phyloP scores from a whole-genome alignment of 2,888 invertebrate species.

The Drosophila algonquin region DNA sequence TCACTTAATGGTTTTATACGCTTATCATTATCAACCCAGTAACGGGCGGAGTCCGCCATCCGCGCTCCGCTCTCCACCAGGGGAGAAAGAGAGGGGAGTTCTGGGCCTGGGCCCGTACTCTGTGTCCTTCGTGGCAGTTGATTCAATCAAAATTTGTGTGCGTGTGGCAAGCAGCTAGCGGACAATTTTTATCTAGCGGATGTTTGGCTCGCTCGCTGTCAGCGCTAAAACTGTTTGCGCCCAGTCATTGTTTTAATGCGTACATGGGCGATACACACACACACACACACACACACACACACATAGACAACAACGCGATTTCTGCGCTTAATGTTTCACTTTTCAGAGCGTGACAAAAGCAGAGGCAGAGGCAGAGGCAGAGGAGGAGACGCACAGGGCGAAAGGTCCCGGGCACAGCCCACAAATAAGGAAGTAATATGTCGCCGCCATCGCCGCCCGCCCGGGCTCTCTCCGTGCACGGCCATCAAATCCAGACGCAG shows the following conservation, averaged over 20 bases:
- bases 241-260: slow-evolving; percentile 77
- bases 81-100: background rate
- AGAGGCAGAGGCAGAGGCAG: background rate
- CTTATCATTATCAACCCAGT: slow-evolving; percentile 77
- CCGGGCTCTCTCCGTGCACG: slow-evolving; percentile 8
- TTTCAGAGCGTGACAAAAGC: slow-evolving; percentile 43
- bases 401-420: slow-evolving; percentile 68
- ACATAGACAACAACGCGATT: slow-evolving; percentile 42
- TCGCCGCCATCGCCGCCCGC: slow-evolving; percentile 53
- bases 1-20: slow-evolving; percentile 82
- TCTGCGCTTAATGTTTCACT: slow-evolving; percentile 70
- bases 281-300: slow-evolving; percentile 32
- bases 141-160: slow-evolving; percentile 69
- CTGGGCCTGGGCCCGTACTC: background rate
- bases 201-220: slow-evolving; percentile 80
- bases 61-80: slow-evolving; percentile 3
- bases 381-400: slow-evolving; percentile 17
- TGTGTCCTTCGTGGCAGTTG: slow-evolving; percentile 36
- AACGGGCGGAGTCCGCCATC: slow-evolving; percentile 18
- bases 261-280: slow-evolving; percentile 39
- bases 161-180: slow-evolving; percentile 32
- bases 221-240: slow-evolving; percentile 65
- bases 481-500: slow-evolving; percentile 74
- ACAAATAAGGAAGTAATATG: slow-evolving; percentile 82
- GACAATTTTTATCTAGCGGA: slow-evolving; percentile 72